These are phyloP conservation scores for Ptilodon capucinus DNA, from an alignment of 2,888 invertebrate species.

Conservation along the genomic window DNA sequence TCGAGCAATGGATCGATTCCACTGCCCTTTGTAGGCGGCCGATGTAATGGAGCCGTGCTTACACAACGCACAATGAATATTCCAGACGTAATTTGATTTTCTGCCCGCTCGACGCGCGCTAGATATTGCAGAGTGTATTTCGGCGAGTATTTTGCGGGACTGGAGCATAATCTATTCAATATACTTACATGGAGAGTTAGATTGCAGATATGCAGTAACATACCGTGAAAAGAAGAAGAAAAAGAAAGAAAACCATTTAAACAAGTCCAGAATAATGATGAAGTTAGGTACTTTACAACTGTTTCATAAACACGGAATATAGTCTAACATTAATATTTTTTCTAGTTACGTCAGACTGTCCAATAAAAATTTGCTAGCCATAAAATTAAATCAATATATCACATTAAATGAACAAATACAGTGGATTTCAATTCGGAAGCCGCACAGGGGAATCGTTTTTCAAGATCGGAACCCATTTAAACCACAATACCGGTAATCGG, in stretches of 20 bases:
- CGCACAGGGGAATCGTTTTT: constrained; percentile 58
- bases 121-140: constrained; percentile 1
- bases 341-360: constrained; percentile 3
- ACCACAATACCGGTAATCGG: constrained; percentile 64
- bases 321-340: too few relatives aligned
- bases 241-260: too few relatives aligned
- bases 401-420: constrained; percentile 34
- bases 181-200: too few relatives aligned
- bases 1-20: constrained; percentile 50
- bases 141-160: background rate
- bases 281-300: too few relatives aligned
- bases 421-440: constrained; percentile 39
- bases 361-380: constrained; percentile 24
- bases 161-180: too few relatives aligned
- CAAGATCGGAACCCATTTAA: constrained; percentile 59
- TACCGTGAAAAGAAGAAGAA: too few relatives aligned
- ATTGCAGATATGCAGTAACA: too few relatives aligned
- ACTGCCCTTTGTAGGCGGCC: constrained; percentile 44
- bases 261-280: too few relatives aligned
- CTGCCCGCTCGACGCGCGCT: constrained; percentile 8
- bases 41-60: constrained; percentile 43
- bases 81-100: constrained; percentile 41
- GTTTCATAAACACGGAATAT: too few relatives aligned
- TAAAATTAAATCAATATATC: constrained; percentile 43
- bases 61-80: constrained; percentile 47